These are phyloP conservation scores for Lophochroa leadbeateri DNA, from an alignment of 2,113 vertebrate genomes.

Conservation along the genomic window DNA sequence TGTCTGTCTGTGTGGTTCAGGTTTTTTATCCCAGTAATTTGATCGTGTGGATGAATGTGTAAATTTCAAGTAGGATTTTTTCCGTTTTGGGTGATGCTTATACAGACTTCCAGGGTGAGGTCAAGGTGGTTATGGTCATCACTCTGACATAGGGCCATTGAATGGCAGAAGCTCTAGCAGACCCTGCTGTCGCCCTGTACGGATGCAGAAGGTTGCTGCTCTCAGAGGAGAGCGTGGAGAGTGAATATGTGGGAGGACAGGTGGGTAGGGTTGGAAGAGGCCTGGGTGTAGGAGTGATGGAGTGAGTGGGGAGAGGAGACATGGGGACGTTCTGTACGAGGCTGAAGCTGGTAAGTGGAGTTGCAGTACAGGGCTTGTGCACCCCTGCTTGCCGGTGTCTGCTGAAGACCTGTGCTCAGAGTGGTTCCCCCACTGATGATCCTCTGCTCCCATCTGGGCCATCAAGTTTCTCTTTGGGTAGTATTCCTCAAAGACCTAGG, in stretches of 20 bases:
- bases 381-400: neutral
- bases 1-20: neutral
- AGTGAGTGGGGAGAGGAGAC: neutral
- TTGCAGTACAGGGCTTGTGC: neutral
- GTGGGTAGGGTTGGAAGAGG: neutral
- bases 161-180: neutral
- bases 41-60: neutral
- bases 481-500: accelerated
- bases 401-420: accelerated
- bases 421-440: neutral
- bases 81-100: neutral
- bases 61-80: neutral
- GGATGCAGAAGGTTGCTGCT: accelerated
- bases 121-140: accelerated
- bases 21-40: neutral
- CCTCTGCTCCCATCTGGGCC: accelerated
- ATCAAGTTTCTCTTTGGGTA: accelerated
- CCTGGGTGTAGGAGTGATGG: neutral
- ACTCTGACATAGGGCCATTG: neutral
- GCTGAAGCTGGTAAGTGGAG: neutral
- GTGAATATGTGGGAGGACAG: neutral
- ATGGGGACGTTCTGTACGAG: accelerated
- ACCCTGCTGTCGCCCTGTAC: neutral
- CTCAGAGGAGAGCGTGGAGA: accelerated
- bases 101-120: neutral